Evolutionary conservation across 2,888 invertebrate genomes (phyloP).

Genomic region (Eumerus sabulonum): DNA sequence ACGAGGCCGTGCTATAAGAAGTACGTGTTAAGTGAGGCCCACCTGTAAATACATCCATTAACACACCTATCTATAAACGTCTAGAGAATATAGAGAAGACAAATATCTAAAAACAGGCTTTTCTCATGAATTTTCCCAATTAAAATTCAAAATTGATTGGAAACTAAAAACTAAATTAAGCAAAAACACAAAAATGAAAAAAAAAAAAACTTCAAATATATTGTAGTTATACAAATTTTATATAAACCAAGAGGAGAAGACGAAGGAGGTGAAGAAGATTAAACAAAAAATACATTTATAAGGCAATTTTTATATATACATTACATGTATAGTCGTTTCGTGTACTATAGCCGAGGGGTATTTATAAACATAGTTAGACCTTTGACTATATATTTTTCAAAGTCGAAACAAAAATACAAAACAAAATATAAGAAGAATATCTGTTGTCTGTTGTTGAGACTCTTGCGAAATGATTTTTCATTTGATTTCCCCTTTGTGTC

Average conservation of each 20-base stretch:
- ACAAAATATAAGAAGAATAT: no score
- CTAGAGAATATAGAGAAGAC: neutral
- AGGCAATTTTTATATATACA: constrained; percentile 55
- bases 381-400: constrained; percentile 38
- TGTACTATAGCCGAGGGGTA: constrained; percentile 59
- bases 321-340: constrained; percentile 48
- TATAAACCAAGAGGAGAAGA: constrained; percentile 27
- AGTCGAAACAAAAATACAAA: constrained; percentile 12
- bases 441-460: constrained; percentile 28
- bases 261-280: no score
- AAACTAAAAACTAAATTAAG: no score
- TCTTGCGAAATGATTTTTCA: neutral
- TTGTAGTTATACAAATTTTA: constrained; percentile 67
- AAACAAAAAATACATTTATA: constrained; percentile 21
- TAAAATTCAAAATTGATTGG: constrained; percentile 7
- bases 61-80: constrained; percentile 7
- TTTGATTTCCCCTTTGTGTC: constrained; percentile 36
- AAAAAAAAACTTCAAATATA: constrained; percentile 38
- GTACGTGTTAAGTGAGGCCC: no score
- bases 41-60: no score
- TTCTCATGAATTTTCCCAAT: constrained; percentile 28
- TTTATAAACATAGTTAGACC: constrained; percentile 52
- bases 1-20: no score
- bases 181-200: constrained; percentile 22
- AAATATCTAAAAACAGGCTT: constrained; percentile 3